Base-by-base conservation (phyloP, 2,888 invertebrate species). In the Agriotes lineatus region DNA sequence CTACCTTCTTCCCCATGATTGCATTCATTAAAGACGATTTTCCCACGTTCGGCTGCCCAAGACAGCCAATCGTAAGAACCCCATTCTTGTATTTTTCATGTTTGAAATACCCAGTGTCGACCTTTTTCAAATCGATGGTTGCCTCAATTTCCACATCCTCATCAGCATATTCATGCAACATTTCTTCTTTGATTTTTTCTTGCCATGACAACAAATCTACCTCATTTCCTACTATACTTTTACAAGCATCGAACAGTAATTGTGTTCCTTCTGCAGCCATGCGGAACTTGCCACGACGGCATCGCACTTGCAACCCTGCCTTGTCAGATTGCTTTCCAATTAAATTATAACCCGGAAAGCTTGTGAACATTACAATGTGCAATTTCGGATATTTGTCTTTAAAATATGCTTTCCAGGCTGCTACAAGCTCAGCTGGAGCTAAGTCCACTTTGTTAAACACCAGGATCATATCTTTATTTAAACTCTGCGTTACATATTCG, bases 1-100 rank as follows among this genome's bases (percentile, higher is more conserved):
- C 97, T 22, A 97, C 95, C 85, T 95, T 96, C 77, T 90, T 91
- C 0, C 97, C 97, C 89, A 96, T 94, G 1, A 97, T 85, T 0
- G 96, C 95, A 87, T 98, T 98, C 84, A 98, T 92, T 0, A 98
- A 84, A 0, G 97, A 96, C 0, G 96, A 96, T 85, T 98, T 98
- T 45, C 97, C 97, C 18, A 96, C 97, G 85, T 98, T 98, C 4
- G 97, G 97, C 80, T 95, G 96, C 0, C 97, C 97, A 68, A 96
- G 44, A 80, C 96, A 96, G 0, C 97, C 97, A 63, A 98, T 89
- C 0, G 96, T 96, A 1, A 97, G 83, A 1, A 95, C 85, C 0
- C 93, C 94, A 77, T 90, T 90, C 77, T 90, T 91, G 81, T 88
- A 97, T 75, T 86, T 87, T 70, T 89, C 91, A 80, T 94, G 93